A percentile compares a stretch with the other conserved stretches of the same genome.
These are phyloP conservation scores for Campoletis sonorensis DNA, from an alignment of 1,140 invertebrate genomes.

Conservation along the genomic window DNA sequence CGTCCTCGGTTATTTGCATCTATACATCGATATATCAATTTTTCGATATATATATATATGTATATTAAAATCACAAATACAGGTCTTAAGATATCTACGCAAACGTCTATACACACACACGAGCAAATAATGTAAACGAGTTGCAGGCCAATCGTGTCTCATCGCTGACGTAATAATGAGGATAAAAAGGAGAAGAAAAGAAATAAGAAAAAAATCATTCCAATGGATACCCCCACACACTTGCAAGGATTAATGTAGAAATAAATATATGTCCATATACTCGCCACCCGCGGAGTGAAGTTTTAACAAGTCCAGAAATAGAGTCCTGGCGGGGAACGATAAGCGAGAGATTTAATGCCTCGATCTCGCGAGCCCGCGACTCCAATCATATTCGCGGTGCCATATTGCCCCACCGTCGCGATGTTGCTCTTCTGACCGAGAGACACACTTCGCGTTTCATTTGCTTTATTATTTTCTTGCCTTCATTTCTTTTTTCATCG, in stretches of 20 bases:
- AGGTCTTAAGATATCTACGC: too few species aligned
- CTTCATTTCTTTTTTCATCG: neutral
- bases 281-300: constrained; percentile 42
- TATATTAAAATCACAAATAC: neutral
- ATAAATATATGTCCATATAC: neutral
- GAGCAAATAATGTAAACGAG: neutral
- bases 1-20: constrained; percentile 54
- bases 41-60: neutral
- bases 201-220: too few species aligned
- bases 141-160: neutral
- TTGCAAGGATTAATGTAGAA: neutral
- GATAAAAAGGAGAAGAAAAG: neutral
- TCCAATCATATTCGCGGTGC: constrained; percentile 11
- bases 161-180: constrained; percentile 2
- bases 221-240: neutral
- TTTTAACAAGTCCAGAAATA: constrained; percentile 36
- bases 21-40: constrained; percentile 43
- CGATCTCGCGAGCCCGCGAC: neutral
- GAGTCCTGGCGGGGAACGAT: neutral
- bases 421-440: neutral
- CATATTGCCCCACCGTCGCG: neutral
- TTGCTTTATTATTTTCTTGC: neutral
- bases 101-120: neutral
- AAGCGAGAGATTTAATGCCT: constrained; percentile 29
- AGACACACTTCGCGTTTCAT: neutral